Conservation (phyloP, 2,888 invertebrate genomes). For the Cryptocheilus praepositus region DNA sequence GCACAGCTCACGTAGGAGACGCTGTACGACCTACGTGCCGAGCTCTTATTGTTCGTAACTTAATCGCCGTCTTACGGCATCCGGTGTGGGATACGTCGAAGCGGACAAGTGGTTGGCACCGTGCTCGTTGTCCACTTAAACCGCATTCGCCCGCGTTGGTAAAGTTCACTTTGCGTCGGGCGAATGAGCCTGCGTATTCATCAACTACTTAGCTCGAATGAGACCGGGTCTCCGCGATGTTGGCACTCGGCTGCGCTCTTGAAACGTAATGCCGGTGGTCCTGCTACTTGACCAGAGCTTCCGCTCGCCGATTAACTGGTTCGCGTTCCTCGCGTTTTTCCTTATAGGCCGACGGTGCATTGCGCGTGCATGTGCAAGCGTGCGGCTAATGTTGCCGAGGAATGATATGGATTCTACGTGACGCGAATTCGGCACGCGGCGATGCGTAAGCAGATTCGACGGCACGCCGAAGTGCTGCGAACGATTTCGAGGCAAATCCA, state of each 20-base stretch:
- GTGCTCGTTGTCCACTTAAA: constrained; percentile 47
- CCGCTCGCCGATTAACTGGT: too few species aligned
- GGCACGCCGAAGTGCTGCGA: too few species aligned
- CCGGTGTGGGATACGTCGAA: constrained; percentile 48
- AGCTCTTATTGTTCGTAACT: constrained; percentile 50
- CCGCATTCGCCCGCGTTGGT: constrained; percentile 34
- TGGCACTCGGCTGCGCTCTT: background rate
- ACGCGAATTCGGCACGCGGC: too few species aligned
- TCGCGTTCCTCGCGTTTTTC: too few species aligned
- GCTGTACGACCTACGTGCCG: constrained; percentile 31
- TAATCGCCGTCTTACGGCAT: constrained; percentile 48
- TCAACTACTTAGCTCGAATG: constrained; percentile 39
- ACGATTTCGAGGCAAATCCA: too few species aligned
- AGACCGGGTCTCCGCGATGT: constrained; percentile 31
- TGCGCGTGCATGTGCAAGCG: too few species aligned
- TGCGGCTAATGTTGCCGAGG: too few species aligned
- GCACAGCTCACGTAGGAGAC: constrained; percentile 31
- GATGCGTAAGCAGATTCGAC: too few species aligned
- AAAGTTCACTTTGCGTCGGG: constrained; percentile 43
- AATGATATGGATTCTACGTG: too few species aligned
- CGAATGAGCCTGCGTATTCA: constrained; percentile 43
- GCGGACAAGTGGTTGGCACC: constrained; percentile 33
- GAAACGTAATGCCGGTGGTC: too few species aligned
- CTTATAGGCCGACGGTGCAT: too few species aligned
- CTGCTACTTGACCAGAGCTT: too few species aligned